Evolutionary conservation across 2,888 invertebrate genomes (phyloP).

Genomic region (Lasioglossum vierecki): DNA sequence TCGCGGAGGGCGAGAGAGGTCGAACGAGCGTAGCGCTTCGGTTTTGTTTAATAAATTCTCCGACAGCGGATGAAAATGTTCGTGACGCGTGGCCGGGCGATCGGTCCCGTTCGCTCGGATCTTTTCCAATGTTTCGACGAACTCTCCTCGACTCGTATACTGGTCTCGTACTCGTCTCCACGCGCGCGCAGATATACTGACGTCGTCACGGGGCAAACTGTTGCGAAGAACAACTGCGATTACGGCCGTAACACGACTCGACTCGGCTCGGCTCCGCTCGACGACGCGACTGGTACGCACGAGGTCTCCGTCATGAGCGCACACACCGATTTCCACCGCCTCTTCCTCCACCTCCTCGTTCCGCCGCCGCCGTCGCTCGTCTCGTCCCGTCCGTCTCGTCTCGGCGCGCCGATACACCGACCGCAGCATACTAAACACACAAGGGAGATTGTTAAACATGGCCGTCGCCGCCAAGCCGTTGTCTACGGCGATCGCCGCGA

Average conservation of each 20-base stretch:
- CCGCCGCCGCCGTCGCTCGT: slow-evolving; percentile 61
- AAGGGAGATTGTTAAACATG: slow-evolving; percentile 78
- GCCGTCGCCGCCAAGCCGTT: slow-evolving; percentile 68
- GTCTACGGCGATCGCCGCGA: slow-evolving; percentile 41
- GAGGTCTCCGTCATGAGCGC: slow-evolving; percentile 74
- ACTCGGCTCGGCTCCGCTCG: slow-evolving; percentile 67
- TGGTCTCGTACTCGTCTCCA: slow-evolving; percentile 25
- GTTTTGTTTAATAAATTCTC: slow-evolving; percentile 2
- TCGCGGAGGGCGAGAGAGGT: slow-evolving; percentile 71
- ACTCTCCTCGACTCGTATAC: background rate
- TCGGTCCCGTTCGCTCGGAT: slow-evolving; percentile 1
- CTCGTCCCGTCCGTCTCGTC: slow-evolving; percentile 58
- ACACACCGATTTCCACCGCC: slow-evolving; percentile 67
- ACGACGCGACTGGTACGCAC: slow-evolving; percentile 74
- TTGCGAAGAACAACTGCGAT: slow-evolving; percentile 55
- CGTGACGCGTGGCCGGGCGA: background rate
- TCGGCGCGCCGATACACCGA: slow-evolving; percentile 77
- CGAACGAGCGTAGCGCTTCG: slow-evolving; percentile 54
- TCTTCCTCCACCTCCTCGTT: slow-evolving; percentile 64
- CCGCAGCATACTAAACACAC: slow-evolving; percentile 79
- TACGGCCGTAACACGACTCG: slow-evolving; percentile 43
- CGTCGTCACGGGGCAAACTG: slow-evolving; percentile 62
- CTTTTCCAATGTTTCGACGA: slow-evolving; percentile 18
- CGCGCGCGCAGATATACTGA: slow-evolving; percentile 58
- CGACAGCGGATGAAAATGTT: background rate